These are phyloP conservation scores for Hippocampus zosterae DNA, from an alignment of 2,113 vertebrate species.

Conservation along the genomic window DNA sequence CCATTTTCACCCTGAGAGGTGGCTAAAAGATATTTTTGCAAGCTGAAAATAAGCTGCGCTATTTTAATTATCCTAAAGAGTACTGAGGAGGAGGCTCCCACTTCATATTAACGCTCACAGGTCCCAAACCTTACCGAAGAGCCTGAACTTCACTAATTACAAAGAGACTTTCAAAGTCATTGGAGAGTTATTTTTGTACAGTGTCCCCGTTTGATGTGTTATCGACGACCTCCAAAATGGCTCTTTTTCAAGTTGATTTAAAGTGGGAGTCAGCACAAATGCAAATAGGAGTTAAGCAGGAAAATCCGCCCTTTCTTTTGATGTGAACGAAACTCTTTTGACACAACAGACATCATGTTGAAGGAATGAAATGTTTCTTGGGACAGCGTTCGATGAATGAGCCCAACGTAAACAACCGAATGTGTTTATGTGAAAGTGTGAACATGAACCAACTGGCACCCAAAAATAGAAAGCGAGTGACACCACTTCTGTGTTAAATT, in stretches of 20 bases:
- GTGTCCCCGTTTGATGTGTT: constrained; percentile 18
- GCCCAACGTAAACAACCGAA: constrained; percentile 19
- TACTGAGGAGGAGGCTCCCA: constrained; percentile 24
- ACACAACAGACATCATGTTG: constrained; percentile 1
- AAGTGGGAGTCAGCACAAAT: not conserved
- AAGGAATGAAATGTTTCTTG: constrained; percentile 10
- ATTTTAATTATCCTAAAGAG: constrained; percentile 44
- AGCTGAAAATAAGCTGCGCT: constrained; percentile 27
- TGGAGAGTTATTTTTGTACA: constrained; percentile 23
- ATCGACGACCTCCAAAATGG: not conserved
- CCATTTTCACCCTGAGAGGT: constrained; percentile 21
- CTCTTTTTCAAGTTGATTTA: not conserved
- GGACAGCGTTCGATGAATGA: constrained; percentile 13
- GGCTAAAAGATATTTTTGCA: constrained; percentile 11
- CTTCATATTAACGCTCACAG: constrained; percentile 26
- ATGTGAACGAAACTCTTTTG: too few species aligned
- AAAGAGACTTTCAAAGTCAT: constrained; percentile 8
- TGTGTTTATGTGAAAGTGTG: constrained; percentile 23
- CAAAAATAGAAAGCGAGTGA: constrained; percentile 22
- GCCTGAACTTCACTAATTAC: constrained; percentile 31
- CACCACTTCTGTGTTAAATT: constrained; percentile 20
- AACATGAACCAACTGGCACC: constrained; percentile 35
- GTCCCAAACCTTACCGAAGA: constrained; percentile 13
- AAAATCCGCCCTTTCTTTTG: not conserved
- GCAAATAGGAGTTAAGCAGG: too few species aligned